Base-by-base conservation (phyloP, 1,140 invertebrate genomes). In the Drosophila orosa region DNA sequence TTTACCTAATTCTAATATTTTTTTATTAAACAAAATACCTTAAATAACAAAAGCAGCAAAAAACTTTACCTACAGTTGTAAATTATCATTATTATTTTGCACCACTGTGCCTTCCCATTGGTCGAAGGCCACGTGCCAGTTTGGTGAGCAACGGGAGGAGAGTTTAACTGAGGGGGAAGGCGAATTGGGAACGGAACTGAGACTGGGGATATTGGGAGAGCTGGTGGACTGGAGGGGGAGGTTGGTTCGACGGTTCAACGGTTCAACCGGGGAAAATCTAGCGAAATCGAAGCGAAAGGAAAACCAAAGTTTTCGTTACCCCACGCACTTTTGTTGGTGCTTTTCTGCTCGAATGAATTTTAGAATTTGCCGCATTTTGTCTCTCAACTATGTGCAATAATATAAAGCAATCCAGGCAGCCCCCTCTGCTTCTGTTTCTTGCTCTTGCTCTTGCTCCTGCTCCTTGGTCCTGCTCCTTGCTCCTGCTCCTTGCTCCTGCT, bases 341-440 rank as follows among this genome's bases (percentile, higher is more conserved):
- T 78, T 78, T 78, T 72, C 76, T 66, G 76, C 76, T 78, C 48
- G 74, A 78, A 78, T 73, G 74, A 59, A 78, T 78, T 78, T 78
- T 78, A 78, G 76, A 78, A 78, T 78, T 78, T 71, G 80, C 76
- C 76, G 80, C 76, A 80, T 80, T 80, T 80, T 75, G 81, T 78
- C 54, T 76, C 63, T 62, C 67, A 85, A 80, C 80, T 85, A 82
- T 85, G 62, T 79, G 71, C 62, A 74, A 74, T 72, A 82, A 74
- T 78, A 85, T 75, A 69, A 84, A 78, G 59, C 27, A 52, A 66
- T 24, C 15, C 27, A 52, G 44, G 44, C 24, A 25, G 42, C 56
- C 13, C 6, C 39, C 37, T 27, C n/a, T 3, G 10, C 37, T 4
- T 15, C 27, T 2, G n/a, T 3, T 45, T 7, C 22, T 22, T 8